phyloP scores from a whole-genome alignment of 1,140 invertebrate species.

The Zeugodacus cucurbitae region DNA sequence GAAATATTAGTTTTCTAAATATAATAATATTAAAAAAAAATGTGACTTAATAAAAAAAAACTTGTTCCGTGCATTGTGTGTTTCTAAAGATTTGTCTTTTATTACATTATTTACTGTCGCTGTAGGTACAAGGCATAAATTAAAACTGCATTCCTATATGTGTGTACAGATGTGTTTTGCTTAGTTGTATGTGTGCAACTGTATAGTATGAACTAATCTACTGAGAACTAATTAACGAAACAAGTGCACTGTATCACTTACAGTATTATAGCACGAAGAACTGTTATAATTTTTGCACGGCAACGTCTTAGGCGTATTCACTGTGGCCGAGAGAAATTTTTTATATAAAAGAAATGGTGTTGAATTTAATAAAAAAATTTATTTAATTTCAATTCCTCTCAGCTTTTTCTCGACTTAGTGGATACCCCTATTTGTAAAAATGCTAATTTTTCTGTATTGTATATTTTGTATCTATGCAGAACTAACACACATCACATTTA shows the following conservation, averaged over 20 bases:
- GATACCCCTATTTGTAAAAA: background rate
- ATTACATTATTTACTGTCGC: background rate
- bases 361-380: no score
- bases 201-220: background rate
- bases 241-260: conserved; percentile 44
- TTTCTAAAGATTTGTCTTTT: background rate
- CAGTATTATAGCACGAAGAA: conserved; percentile 22
- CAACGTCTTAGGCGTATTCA: background rate
- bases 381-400: no score
- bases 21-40: background rate
- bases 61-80: background rate
- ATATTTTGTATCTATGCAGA: background rate
- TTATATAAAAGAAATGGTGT: no score
- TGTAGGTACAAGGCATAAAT: background rate
- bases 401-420: background rate
- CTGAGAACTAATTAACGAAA: conserved; percentile 33
- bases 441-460: background rate
- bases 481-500: background rate
- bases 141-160: background rate
- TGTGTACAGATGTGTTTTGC: background rate
- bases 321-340: background rate
- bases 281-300: background rate
- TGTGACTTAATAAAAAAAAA: background rate
- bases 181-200: conserved; percentile 44
- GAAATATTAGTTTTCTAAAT: conserved; percentile 9